Evolutionary conservation across 2,113 vertebrate species (phyloP), one percentile per base, ranked within the genome.

Genomic region (Psilopogon haemacephalus): DNA sequence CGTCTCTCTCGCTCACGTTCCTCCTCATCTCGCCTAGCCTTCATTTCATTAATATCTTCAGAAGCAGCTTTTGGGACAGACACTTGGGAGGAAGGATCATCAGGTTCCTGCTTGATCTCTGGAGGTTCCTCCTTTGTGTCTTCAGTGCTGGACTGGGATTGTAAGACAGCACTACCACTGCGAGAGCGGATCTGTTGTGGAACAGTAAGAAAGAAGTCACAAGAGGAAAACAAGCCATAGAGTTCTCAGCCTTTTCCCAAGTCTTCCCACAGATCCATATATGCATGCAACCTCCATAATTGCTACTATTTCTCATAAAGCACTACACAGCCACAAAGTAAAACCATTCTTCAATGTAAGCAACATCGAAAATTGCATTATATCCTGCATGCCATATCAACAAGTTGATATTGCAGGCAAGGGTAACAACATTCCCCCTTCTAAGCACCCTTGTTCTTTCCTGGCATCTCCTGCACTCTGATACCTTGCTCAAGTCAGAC

Each of bases 141-240:
- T 87, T 99, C 99, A 4, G 98, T 98, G 90, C 98, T 99, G 11
- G 98, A 99, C 97, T 99, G 99, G 23, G 99, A 98, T 56, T 99
- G 99, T n/a, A 99, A 96, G 65, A 99, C 97, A 82, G 97, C 94
- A 71, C 96, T 98, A 48, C 99, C 98, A 86, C 98, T 99, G n/a
- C 98, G 97, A 50, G 97, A 97, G 6, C 98, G 98, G 30, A 98
- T 98, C 98, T 98, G 67, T 73, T 3, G 3, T 11, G 12, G 50
- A 85, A 83, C 0, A 90, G 19, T 9, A 75, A 63, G 28, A 67
- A 72, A 89, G 38, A 93, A 21, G 28, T 87, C 32, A 84, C 11
- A 82, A 82, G 33, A 72, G 21, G 35, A 67, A 59, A 69, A 58
- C 26, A 74, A 30, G 10, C 0, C 3, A 23, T n/a, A 35, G 75